Conservation (phyloP, 2,113 vertebrate genomes). For the Trochalopteron elliotii region DNA sequence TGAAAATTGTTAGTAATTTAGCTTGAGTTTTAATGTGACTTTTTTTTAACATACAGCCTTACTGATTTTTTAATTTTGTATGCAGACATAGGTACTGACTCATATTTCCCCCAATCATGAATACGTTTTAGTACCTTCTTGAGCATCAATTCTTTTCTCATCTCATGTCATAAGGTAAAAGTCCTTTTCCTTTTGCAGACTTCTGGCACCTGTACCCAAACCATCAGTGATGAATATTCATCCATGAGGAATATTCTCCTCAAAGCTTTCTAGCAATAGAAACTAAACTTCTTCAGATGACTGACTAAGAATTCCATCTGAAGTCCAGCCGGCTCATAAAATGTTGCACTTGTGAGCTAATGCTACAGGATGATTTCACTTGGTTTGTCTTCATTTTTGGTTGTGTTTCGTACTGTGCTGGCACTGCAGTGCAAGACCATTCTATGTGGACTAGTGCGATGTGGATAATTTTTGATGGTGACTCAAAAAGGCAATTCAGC, state of each 20-base stretch:
- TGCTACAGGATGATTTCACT: background rate
- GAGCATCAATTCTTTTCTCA: background rate
- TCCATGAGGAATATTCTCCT: background rate
- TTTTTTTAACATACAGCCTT: background rate
- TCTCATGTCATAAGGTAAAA: background rate
- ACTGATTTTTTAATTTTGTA: background rate
- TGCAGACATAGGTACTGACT: background rate
- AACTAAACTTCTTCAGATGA: background rate
- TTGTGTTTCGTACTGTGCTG: background rate
- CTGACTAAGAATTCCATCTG: background rate
- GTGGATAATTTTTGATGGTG: background rate
- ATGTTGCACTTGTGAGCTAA: background rate
- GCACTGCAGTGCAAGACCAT: accelerated
- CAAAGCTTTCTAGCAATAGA: background rate
- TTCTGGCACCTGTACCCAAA: background rate
- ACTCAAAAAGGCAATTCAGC: background rate
- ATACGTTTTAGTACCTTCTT: background rate
- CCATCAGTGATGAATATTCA: background rate
- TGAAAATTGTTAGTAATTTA: background rate
- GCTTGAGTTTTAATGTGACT: background rate
- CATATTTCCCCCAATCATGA: background rate
- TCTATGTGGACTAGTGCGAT: accelerated
- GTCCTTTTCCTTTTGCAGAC: background rate
- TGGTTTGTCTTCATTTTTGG: background rate
- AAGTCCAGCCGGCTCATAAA: background rate